Evolutionary conservation across 2,113 vertebrate species (phyloP), one percentile per base, ranked within the genome.

Genomic region (Rynchops niger): DNA sequence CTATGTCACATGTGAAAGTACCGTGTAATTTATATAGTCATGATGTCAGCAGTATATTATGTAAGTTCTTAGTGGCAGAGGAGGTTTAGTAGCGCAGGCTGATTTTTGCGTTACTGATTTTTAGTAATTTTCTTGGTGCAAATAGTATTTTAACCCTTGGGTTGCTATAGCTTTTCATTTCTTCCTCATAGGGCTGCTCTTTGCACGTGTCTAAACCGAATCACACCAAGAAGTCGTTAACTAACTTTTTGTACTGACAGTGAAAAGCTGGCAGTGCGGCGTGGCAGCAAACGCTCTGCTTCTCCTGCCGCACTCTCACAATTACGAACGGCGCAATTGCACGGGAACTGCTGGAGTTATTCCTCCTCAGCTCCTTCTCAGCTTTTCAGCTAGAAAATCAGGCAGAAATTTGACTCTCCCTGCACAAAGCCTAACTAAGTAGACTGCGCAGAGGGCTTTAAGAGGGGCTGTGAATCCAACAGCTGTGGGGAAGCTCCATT

Each of bases 31-130:
- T 97, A 96, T 97, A 97, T 45, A 97, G 87, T 91, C 88, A 50
- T 93, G 96, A 98, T 97, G 95, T 98, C 97, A 98, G 90, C 85
- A 92, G 94, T 93, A 86, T 96, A 97, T 97, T 97, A 98, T 97
- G 94, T 97, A 98, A 98, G 97, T 93, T 95, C 80, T 93, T 93
- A 96, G 97, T 94, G 92, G 90, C 90, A 97, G 93, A 95, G 92
- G 83, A 97, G 80, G 92, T 93, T 98, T 94, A 96, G 82, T 36
- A 86, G 42, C 3, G 21, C 72, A 89, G 94, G 92, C 86, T 78
- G 95, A 82, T 67, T 97, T 88, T 97, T 93, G 23, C 34, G 97
- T 96, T 94, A 95, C 65, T 79, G 69, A 95, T 80, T 95, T 97
- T 91, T 89, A 80, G 42, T 90, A 63, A 91, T 86, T 97, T 96